Evolutionary conservation across 2,113 vertebrate genomes (phyloP).

Genomic region (Chaetorhynchus papuensis): DNA sequence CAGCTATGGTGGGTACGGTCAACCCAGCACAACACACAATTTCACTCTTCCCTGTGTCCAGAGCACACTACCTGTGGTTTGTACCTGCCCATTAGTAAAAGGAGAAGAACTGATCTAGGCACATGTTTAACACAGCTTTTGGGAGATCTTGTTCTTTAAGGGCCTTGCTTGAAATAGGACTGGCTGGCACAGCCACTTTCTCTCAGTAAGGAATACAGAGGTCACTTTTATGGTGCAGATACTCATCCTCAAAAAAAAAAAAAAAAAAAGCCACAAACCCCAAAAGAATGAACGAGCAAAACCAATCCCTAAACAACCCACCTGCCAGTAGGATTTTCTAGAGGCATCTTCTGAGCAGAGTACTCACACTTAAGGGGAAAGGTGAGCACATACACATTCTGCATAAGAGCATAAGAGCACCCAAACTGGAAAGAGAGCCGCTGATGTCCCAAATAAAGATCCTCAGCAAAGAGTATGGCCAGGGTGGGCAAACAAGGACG

Average conservation of each 20-base stretch:
- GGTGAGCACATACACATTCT: not conserved
- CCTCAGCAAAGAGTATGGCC: not conserved
- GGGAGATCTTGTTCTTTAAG: not conserved
- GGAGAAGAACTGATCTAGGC: not conserved
- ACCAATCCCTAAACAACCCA: not conserved
- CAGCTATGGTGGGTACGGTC: not conserved
- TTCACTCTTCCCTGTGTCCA: not conserved
- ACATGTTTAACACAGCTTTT: not conserved
- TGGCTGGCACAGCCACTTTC: not conserved
- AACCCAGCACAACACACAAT: not conserved
- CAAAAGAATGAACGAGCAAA: not conserved
- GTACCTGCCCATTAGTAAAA: not conserved
- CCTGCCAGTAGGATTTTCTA: not conserved
- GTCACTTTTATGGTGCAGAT: not conserved
- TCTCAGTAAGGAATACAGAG: not conserved
- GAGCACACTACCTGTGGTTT: rapidly evolving
- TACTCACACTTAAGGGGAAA: not conserved
- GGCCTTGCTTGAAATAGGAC: not conserved
- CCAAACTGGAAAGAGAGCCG: not conserved
- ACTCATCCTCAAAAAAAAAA: not conserved
- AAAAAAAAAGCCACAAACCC: not conserved
- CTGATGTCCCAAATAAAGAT: not conserved
- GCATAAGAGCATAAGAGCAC: not conserved
- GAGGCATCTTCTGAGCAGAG: not conserved
- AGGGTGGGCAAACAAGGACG: not conserved